Evolutionary conservation across 2,113 vertebrate species (phyloP).

Genomic region (Columbina picui): DNA sequence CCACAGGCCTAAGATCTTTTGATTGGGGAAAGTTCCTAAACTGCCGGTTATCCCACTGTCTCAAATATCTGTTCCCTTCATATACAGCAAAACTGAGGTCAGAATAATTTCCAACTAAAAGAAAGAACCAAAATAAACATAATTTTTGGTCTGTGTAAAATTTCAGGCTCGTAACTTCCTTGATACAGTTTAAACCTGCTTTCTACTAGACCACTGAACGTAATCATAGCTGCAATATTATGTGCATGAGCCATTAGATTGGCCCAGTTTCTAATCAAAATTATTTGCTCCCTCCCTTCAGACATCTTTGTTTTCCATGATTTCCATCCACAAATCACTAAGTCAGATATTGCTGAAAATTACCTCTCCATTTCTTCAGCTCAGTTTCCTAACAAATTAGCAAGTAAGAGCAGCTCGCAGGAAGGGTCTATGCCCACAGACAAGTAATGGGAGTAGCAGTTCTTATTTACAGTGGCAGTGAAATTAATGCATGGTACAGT

Average conservation of each 20-base stretch:
- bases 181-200: background rate
- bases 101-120: background rate
- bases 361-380: background rate
- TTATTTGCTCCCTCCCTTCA: background rate
- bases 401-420: background rate
- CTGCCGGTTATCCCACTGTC: background rate
- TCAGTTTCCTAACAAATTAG: background rate
- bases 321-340: background rate
- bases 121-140: background rate
- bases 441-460: fast-evolving
- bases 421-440: background rate
- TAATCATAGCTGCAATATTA: background rate
- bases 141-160: background rate
- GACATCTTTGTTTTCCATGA: background rate
- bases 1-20: background rate
- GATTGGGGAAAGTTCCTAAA: background rate
- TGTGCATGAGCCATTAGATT: background rate
- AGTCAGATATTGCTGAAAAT: background rate
- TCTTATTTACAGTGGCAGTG: background rate
- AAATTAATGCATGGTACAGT: background rate
- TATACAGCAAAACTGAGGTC: background rate
- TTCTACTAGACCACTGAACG: background rate
- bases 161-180: background rate
- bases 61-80: background rate
- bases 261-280: background rate